phyloP scores from a whole-genome alignment of 2,797 vertebrate genomes.

The Balearica regulorum region DNA sequence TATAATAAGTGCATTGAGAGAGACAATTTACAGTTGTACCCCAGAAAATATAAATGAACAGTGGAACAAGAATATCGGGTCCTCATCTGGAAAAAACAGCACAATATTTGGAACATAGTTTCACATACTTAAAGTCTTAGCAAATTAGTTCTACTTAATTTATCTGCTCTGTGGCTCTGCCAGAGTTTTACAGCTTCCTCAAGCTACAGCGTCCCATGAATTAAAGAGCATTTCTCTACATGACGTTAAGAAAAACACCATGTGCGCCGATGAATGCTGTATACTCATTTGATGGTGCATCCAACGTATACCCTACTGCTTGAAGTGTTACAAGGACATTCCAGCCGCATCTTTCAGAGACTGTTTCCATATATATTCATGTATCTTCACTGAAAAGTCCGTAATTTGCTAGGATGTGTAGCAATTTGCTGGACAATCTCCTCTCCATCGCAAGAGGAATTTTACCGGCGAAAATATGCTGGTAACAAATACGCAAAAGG shows the following conservation, averaged over 20 bases:
- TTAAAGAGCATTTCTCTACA: neutral
- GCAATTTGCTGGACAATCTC: neutral
- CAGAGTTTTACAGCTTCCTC: conserved; percentile 12
- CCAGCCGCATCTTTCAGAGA: neutral
- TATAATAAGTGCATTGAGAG: conserved; percentile 47
- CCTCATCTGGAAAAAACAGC: conserved; percentile 44
- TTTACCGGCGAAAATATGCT: neutral
- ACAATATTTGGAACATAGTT: conserved; percentile 3
- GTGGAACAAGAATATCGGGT: conserved; percentile 11
- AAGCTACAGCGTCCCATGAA: neutral
- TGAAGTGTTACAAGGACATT: neutral
- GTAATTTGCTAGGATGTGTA: neutral
- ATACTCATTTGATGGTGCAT: neutral
- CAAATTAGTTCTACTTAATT: conserved; percentile 61
- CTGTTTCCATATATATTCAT: neutral
- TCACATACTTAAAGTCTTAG: conserved; percentile 44
- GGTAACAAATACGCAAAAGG: neutral
- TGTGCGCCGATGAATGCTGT: neutral
- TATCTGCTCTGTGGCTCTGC: conserved; percentile 5
- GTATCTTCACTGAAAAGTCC: neutral
- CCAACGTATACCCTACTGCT: neutral
- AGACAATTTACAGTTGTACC: conserved; percentile 44
- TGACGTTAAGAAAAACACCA: neutral
- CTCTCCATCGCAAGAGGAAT: neutral
- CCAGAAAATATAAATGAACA: conserved; percentile 45